A percentile compares a stretch with the other conserved stretches of the same genome.
These are phyloP conservation scores for Folsomia manolachei DNA, from an alignment of 2,888 invertebrate genomes.

Conservation along the genomic window DNA sequence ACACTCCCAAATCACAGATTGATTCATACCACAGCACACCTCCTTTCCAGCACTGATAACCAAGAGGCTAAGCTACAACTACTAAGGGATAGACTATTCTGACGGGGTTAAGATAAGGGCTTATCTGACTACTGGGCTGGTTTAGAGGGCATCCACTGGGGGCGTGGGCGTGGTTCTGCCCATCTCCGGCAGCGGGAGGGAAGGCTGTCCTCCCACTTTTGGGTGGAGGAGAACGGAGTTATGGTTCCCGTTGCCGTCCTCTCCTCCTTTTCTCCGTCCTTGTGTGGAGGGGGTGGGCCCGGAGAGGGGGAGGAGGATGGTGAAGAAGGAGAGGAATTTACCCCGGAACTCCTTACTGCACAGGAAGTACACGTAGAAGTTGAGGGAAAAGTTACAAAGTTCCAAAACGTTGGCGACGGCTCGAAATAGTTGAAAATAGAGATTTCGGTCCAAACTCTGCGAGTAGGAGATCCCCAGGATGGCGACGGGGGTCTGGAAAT, in stretches of 20 bases:
- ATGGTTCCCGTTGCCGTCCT: too few relatives aligned
- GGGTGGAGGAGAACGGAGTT: too few relatives aligned
- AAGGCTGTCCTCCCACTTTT: too few relatives aligned
- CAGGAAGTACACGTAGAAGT: conserved; percentile 57
- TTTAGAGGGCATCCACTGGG: not conserved
- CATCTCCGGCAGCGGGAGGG: conserved; percentile 42
- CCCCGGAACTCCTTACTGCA: conserved; percentile 55
- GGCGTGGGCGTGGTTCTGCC: conserved; percentile 23
- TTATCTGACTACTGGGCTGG: too few relatives aligned
- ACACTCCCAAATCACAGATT: too few relatives aligned
- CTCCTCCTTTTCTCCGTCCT: conserved; percentile 5
- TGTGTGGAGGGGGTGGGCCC: too few relatives aligned
- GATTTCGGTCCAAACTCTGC: conserved; percentile 52
- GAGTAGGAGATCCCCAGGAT: conserved; percentile 55
- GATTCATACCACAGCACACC: too few relatives aligned
- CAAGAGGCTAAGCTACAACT: too few relatives aligned
- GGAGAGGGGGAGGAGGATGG: conserved; percentile 45
- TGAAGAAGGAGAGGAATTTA: conserved; percentile 50
- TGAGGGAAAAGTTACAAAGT: conserved; percentile 58
- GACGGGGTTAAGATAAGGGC: too few relatives aligned
- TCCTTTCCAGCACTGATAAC: too few relatives aligned
- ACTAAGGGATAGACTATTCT: too few relatives aligned
- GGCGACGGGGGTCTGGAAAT: too few relatives aligned
- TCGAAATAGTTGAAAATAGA: conserved; percentile 54
- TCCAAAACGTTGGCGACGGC: conserved; percentile 57